Conservation (phyloP, 2,888 invertebrate genomes). For the Diaperis boleti region DNA sequence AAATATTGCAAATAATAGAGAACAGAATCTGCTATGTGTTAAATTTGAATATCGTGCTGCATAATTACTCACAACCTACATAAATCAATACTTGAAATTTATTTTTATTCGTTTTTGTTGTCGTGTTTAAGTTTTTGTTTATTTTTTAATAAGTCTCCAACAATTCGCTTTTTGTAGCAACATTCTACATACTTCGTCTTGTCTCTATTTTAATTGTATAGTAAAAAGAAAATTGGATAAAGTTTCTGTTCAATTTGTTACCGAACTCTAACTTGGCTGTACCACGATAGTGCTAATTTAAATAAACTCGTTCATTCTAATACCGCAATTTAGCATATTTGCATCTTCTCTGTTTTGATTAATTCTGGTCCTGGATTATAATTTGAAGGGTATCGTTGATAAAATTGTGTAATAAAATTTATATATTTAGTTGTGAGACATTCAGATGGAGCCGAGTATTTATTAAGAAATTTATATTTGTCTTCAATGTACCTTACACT, state of each 20-base stretch:
- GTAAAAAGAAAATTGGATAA: slow-evolving; percentile 10
- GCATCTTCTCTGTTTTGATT: not conserved
- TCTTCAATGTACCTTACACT: not conserved
- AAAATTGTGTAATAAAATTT: too few relatives aligned
- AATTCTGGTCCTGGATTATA: not conserved
- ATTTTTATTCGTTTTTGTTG: not conserved
- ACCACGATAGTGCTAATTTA: slow-evolving; percentile 14
- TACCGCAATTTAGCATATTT: slow-evolving; percentile 19
- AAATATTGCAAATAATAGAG: not conserved
- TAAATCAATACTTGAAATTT: not conserved
- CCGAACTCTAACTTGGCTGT: slow-evolving; percentile 11
- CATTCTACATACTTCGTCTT: not conserved
- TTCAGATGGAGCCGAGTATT: not conserved
- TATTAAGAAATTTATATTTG: slow-evolving; percentile 11
- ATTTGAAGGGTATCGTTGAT: too few relatives aligned
- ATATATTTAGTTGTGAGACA: too few relatives aligned
- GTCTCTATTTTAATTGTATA: not conserved
- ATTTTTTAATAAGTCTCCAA: not conserved
- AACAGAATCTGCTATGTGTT: not conserved
- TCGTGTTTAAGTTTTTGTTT: slow-evolving; percentile 3
- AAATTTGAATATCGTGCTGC: not conserved
- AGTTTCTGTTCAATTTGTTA: slow-evolving; percentile 19
- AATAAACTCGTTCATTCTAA: slow-evolving; percentile 14
- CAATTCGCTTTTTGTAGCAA: not conserved
- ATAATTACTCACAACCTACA: not conserved